These are phyloP conservation scores for Papilio polytes DNA, from an alignment of 1,140 invertebrate genomes.

Conservation along the genomic window DNA sequence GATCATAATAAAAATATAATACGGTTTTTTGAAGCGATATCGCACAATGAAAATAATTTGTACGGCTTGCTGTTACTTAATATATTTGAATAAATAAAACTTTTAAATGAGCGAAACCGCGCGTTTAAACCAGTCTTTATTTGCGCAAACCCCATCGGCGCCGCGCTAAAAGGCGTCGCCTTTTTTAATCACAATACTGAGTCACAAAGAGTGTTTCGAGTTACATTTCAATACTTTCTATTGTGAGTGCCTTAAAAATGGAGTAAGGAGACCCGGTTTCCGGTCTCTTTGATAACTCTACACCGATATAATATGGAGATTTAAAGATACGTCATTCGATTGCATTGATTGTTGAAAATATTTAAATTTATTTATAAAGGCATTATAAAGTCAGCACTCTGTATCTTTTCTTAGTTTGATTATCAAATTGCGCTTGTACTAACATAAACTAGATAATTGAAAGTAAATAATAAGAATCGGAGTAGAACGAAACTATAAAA, in stretches of 20 bases:
- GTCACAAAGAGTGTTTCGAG: slow-evolving; percentile 37
- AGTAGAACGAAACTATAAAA: too few relatives aligned
- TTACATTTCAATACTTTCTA: slow-evolving; percentile 41
- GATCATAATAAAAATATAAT: too few relatives aligned
- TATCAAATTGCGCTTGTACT: not conserved
- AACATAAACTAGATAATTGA: not conserved
- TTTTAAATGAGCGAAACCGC: not conserved
- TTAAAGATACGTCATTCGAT: slow-evolving; percentile 8
- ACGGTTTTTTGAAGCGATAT: not conserved
- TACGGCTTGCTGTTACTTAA: not conserved
- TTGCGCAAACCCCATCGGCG: slow-evolving; percentile 31
- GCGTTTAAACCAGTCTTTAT: slow-evolving; percentile 6
- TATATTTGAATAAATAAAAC: not conserved
- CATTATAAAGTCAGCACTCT: not conserved
- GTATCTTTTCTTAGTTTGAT: not conserved
- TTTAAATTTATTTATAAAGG: not conserved
- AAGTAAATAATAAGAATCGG: too few relatives aligned
- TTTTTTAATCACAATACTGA: slow-evolving; percentile 40
- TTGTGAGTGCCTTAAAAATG: slow-evolving; percentile 23
- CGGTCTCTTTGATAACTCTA: slow-evolving; percentile 5
- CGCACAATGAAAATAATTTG: not conserved
- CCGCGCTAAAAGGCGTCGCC: slow-evolving; percentile 31
- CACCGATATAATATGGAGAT: slow-evolving; percentile 5
- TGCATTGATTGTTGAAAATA: not conserved
- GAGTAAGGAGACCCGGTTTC: slow-evolving; percentile 34